Evolutionary conservation across 2,888 invertebrate genomes (phyloP).

Genomic region (Tineola bisselliella): DNA sequence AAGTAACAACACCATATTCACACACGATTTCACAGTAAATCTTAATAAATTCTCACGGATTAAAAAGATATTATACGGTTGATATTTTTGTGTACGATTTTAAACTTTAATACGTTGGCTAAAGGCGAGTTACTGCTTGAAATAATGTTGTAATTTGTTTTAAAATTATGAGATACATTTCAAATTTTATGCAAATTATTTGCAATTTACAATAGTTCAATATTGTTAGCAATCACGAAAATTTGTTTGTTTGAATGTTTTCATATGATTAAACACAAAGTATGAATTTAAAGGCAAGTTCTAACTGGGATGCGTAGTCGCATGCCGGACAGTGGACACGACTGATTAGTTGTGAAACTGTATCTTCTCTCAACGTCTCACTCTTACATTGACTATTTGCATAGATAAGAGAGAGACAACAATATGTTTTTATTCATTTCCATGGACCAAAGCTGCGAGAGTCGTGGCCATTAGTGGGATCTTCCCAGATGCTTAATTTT

Average conservation of each 20-base stretch:
- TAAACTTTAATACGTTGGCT: neutral
- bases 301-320: conserved; percentile 46
- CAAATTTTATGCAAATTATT: conserved; percentile 29
- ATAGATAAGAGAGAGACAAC: conserved; percentile 34
- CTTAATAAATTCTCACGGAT: conserved; percentile 24
- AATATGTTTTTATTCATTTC: conserved; percentile 37
- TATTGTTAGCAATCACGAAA: neutral
- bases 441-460: conserved; percentile 47
- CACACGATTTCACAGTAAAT: conserved; percentile 35
- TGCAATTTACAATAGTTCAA: neutral
- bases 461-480: conserved; percentile 50
- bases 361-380: conserved; percentile 43
- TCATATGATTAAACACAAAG: neutral
- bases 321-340: conserved; percentile 54
- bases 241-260: neutral
- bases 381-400: conserved; percentile 22
- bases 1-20: conserved; percentile 27
- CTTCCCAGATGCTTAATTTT: conserved; percentile 57
- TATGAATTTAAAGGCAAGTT: conserved; percentile 20
- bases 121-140: neutral
- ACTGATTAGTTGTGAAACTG: conserved; percentile 55
- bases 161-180: conserved; percentile 25
- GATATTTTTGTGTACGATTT: neutral
- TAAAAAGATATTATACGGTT: conserved; percentile 6
- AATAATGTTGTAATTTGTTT: neutral